Percentiles rank a stretch among this genome's conserved stretches.
Conservation (phyloP, 2,888 invertebrate genomes). For the Drosophila paranaensis region DNA sequence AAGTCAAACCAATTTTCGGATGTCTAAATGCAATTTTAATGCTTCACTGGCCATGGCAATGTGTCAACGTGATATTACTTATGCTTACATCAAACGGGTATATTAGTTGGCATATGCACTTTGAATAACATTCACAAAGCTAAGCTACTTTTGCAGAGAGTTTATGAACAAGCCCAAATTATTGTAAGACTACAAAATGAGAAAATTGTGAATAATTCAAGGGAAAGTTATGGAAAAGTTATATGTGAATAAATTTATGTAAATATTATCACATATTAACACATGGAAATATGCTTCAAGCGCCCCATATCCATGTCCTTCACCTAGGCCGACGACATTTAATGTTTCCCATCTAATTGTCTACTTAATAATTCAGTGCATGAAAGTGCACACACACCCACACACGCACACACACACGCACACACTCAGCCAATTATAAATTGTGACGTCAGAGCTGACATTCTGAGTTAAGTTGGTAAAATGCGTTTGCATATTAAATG, state of each 20-base stretch:
- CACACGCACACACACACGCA: background rate
- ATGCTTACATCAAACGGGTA: background rate
- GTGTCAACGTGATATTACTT: background rate
- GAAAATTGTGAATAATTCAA: background rate
- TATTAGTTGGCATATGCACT: background rate
- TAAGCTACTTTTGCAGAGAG: too few species aligned
- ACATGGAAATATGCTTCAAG: background rate
- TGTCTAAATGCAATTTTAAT: slow-evolving; percentile 26
- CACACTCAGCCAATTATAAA: background rate
- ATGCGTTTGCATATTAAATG: slow-evolving; percentile 27
- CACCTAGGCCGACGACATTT: background rate
- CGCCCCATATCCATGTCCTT: background rate
- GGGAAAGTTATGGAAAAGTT: background rate
- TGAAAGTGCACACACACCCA: background rate
- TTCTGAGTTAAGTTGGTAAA: background rate
- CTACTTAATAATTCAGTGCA: background rate
- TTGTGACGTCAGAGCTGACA: slow-evolving; percentile 25
- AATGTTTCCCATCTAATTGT: background rate
- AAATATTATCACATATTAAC: background rate
- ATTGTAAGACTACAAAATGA: too few species aligned
- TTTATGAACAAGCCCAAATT: too few species aligned
- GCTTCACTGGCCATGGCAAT: background rate
- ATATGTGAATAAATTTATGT: background rate
- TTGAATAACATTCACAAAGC: too few species aligned
- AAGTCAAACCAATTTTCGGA: slow-evolving; percentile 7